phyloP scores from a whole-genome alignment of 2,888 invertebrate genomes.

The Lasioglossum oenotherae region DNA sequence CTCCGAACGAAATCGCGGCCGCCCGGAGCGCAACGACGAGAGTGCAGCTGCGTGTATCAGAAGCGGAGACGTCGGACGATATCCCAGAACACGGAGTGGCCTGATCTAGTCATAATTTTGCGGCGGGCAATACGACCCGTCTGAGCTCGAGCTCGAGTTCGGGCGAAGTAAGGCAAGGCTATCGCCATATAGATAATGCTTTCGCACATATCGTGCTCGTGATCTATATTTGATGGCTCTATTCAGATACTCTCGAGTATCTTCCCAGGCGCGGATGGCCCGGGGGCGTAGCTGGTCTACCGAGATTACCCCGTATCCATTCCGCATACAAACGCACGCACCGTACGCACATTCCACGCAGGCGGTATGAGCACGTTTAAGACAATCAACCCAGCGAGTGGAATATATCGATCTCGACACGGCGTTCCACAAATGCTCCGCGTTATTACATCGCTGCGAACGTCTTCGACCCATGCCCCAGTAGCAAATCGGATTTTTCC shows the following conservation, averaged over 20 bases:
- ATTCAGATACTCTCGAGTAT: conserved; percentile 73
- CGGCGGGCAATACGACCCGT: conserved; percentile 30
- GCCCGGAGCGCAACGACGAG: not conserved
- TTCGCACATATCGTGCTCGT: conserved; percentile 69
- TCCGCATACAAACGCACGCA: conserved; percentile 16
- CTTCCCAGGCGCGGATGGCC: conserved; percentile 57
- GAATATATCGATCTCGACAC: conserved; percentile 45
- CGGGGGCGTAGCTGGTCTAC: conserved; percentile 47
- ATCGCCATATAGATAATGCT: conserved; percentile 71
- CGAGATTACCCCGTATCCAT: conserved; percentile 51
- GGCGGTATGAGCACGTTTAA: conserved; percentile 13
- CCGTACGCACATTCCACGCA: conserved; percentile 52
- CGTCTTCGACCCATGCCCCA: conserved; percentile 2
- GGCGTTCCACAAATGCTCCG: conserved; percentile 39
- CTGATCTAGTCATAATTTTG: conserved; percentile 43
- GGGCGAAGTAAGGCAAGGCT: conserved; percentile 40
- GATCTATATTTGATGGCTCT: conserved; percentile 77
- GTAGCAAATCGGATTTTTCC: conserved; percentile 34
- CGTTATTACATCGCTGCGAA: conserved; percentile 26
- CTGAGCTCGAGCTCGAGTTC: conserved; percentile 29
- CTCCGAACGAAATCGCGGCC: not conserved
- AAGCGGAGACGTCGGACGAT: not conserved
- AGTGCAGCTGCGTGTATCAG: not conserved
- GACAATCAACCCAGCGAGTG: conserved; percentile 33
- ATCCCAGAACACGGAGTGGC: not conserved